Evolutionary conservation across 2,888 invertebrate species (phyloP), one percentile per base, ranked within the genome.

Genomic region (Netelia melanura): DNA sequence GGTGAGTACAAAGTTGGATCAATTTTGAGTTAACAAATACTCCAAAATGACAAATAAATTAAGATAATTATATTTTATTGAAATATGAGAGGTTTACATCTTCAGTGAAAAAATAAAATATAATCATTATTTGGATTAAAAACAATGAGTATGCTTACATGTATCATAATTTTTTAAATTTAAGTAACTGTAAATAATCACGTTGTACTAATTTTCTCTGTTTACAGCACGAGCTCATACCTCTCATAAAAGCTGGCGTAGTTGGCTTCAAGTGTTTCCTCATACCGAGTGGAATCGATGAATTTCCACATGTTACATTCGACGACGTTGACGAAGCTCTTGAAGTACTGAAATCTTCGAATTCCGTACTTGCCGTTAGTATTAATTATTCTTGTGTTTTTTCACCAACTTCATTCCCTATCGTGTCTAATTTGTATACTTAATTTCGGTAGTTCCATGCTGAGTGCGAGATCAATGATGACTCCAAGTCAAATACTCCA

Each of bases 231-330:
- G 95, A 96, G 0, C 92, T 97, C 38, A 92, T 93, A 52, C 94
- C 94, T 9, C 93, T 97, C 84, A 94, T 96, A 0, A 93, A 95
- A 9, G 95, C 95, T 74, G 97, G 97, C 1, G 96, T 97, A 0
- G 96, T 97, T 44, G 97, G 97, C 1, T 96, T 97, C 88, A 97
- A 97, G 93, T 97, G 97, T 91, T 96, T 97, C 84, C 93, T 97
- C 2, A 96, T 96, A 88, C 95, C 96, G 0, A 96, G 96, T 83
- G 96, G 96, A 1, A 95, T 96, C 0, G 96, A 96, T 0, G 97
- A 97, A 91, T 97, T 97, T 90, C 95, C 96, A 0, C 94, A 96
- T 83, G 96, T 97, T 0, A 94, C 93, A 14, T 93, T 94, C 76
- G 89, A 94, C 14, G 95, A 96, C 84, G 94, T 97, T 48, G 94